Base-by-base conservation (phyloP, 2,888 invertebrate genomes). In the Xylophagus ater region DNA sequence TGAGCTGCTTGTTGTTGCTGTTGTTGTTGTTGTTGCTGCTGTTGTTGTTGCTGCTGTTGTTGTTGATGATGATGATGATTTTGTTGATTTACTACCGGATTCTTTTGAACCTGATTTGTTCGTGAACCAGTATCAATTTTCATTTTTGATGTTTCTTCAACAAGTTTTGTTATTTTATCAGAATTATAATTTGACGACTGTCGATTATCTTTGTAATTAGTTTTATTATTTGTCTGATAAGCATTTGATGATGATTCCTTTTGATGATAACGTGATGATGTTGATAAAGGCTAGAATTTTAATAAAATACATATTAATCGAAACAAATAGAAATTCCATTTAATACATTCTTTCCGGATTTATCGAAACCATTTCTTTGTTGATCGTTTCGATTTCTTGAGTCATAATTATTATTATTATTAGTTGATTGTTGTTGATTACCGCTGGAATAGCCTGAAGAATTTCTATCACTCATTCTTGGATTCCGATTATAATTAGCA, bases 131-230 rank as follows among this genome's bases (percentile, higher is more conserved):
- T 51, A 25, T 47, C 52, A 41, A 53, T 48, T 50, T 56, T 57
- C 17, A 61, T 37, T 45, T 58, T 59, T 2, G 56, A 50, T 5
- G 59, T 53, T n/a, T 45, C 49, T 24, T 56, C 55, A 3, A 49
- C 48, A 6, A 55, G 47, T 29, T 54, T 53, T 17, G 51, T 50
- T 17, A 55, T 48, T 19, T 41, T 49, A n/a, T 42, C 45, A 25
- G 46, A 37, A 28, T 46, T 47, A 5, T 68, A 68, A 3, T 34
- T 29, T 1, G 28, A 21, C 13, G 20, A 34, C 18, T 32, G 31
- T 12, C 38, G 32, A 18, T 33, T 32, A 26, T 15, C 19, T 7
- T 32, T 33, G 7, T 32, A 15, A 25, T 47, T 65, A 58, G 34
- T 45, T 34, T 37, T 42, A 31, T 34, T 45, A 32, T 17, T 13